phyloP scores from a whole-genome alignment of 35 echinoderm and acorn worm species.

The Heliocidaris tuberculata region DNA sequence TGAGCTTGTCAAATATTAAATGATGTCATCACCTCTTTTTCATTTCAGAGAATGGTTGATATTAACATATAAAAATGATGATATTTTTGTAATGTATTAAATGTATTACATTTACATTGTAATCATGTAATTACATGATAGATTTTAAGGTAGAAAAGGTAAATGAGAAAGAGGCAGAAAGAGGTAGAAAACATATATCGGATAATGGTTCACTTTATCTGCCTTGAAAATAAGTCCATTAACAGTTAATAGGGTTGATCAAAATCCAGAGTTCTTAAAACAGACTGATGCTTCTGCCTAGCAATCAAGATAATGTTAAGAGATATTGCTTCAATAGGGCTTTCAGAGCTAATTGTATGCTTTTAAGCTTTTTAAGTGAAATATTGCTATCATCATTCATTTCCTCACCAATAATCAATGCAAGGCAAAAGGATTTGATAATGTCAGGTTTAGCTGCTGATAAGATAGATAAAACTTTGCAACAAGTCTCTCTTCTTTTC shows the following conservation, averaged over 20 bases:
- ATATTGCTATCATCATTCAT: slow-evolving; percentile 4
- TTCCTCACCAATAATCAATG: neutral
- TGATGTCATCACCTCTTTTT: neutral
- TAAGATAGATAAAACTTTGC: neutral
- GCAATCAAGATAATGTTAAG: neutral
- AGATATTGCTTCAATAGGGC: neutral
- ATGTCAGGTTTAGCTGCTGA: neutral
- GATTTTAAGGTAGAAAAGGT: too few relatives aligned
- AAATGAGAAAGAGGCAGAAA: neutral
- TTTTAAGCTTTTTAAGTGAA: neutral
- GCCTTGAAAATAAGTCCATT: neutral
- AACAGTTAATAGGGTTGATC: neutral
- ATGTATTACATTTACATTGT: too few relatives aligned
- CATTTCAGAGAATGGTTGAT: neutral
- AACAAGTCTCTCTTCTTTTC: neutral
- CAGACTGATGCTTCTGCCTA: neutral
- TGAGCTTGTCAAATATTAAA: too few relatives aligned
- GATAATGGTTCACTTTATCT: neutral
- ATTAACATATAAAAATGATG: neutral
- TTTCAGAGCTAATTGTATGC: neutral
- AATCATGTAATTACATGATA: too few relatives aligned
- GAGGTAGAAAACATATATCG: neutral
- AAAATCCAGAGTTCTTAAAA: neutral
- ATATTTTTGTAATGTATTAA: too few relatives aligned
- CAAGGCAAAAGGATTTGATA: neutral